A percentile compares a stretch with the other conserved stretches of the same genome.
Conservation (phyloP, 1,140 invertebrate species). For the Plectrocnemia conspersa region DNA sequence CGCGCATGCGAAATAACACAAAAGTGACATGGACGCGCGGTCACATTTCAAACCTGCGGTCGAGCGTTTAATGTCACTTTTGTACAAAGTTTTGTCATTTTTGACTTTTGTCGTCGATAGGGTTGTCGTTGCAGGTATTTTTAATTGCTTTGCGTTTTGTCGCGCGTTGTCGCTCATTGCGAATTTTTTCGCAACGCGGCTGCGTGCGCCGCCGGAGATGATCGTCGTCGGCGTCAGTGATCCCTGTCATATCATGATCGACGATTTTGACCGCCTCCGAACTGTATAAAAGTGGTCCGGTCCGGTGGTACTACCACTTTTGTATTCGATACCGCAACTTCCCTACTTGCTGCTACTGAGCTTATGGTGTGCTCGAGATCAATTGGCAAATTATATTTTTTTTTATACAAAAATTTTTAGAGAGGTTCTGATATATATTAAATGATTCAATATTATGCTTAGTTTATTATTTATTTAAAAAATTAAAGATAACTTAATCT, state of each 20-base stretch:
- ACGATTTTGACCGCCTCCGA: constrained; percentile 5
- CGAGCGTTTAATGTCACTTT: background rate
- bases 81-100: no score
- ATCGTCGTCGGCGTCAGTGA: constrained; percentile 9
- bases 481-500: no score
- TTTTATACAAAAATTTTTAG: no score
- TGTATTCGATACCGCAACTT: no score
- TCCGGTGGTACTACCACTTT: background rate
- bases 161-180: no score
- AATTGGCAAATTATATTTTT: no score
- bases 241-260: constrained; percentile 6
- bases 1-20: background rate
- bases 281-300: background rate
- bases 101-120: no score
- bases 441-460: no score
- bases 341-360: background rate
- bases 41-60: constrained; percentile 4
- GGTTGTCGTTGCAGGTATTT: no score
- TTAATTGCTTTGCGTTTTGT: no score
- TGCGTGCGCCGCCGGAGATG: background rate
- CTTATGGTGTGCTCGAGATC: background rate
- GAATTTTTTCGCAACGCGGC: background rate
- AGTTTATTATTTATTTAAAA: no score
- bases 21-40: background rate
- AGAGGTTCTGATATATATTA: no score